Evolutionary conservation across 2,888 invertebrate genomes (phyloP).

Genomic region (Leptopilina syphax): DNA sequence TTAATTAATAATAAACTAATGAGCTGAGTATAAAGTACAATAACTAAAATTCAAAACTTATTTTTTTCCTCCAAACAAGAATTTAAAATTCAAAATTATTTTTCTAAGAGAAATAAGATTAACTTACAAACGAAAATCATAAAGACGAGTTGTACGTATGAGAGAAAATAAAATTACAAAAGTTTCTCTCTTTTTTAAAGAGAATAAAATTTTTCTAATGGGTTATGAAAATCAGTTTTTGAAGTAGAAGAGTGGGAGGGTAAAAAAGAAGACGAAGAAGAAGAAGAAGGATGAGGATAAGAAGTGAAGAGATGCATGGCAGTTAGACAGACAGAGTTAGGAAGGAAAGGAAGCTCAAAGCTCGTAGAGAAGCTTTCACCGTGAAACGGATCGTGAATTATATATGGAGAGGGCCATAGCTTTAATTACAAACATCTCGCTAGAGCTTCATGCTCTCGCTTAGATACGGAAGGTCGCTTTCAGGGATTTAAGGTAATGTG

Average conservation of each 20-base stretch:
- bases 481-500: constrained; percentile 32
- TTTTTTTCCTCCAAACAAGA: too few relatives aligned
- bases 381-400: constrained; percentile 36
- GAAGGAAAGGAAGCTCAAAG: constrained; percentile 28
- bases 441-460: constrained; percentile 21
- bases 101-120: too few relatives aligned
- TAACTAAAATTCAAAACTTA: too few relatives aligned
- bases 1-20: too few relatives aligned
- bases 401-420: constrained; percentile 34
- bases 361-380: constrained; percentile 31
- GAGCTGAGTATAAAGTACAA: too few relatives aligned
- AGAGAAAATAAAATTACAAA: background rate
- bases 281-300: constrained; percentile 1
- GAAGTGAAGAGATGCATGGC: constrained; percentile 20
- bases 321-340: constrained; percentile 5
- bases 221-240: constrained; percentile 29
- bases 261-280: background rate
- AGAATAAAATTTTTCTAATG: background rate
- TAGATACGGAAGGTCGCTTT: constrained; percentile 29
- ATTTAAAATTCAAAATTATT: too few relatives aligned
- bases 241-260: background rate
- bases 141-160: background rate
- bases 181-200: background rate
- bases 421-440: constrained; percentile 37
- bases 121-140: background rate